Evolutionary conservation across 2,113 vertebrate genomes (phyloP).

Genomic region (Empidonax traillii): DNA sequence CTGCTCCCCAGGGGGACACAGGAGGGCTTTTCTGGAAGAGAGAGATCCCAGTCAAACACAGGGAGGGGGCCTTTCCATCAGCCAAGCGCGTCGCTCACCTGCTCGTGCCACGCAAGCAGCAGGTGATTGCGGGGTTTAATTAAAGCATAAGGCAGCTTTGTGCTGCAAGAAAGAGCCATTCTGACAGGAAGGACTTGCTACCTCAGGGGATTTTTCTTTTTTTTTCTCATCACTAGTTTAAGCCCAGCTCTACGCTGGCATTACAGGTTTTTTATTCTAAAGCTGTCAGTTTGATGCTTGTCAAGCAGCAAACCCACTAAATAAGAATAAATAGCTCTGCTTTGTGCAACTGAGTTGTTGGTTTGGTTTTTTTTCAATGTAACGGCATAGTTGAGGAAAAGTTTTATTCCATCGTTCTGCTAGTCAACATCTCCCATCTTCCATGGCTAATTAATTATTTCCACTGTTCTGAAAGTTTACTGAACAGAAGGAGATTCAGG

Average conservation of each 20-base stretch:
- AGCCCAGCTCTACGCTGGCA: constrained; percentile 54
- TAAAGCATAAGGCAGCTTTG: neutral
- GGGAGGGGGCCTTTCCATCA: neutral
- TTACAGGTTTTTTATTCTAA: neutral
- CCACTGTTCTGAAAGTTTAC: neutral
- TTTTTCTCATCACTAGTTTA: neutral
- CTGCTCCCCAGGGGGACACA: constrained; percentile 64
- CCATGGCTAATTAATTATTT: constrained; percentile 35
- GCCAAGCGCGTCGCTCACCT: neutral
- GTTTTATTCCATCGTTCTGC: neutral
- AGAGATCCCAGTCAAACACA: neutral
- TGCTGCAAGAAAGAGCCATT: neutral
- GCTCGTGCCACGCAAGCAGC: neutral
- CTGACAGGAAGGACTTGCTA: neutral
- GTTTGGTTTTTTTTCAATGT: neutral
- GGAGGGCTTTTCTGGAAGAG: constrained; percentile 65
- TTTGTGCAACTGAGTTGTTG: neutral
- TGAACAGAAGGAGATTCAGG: constrained; percentile 21
- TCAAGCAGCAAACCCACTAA: constrained; percentile 38
- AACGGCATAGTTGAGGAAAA: neutral
- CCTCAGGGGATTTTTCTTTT: neutral
- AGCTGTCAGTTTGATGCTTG: constrained; percentile 22
- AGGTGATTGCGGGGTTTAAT: neutral
- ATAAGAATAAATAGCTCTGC: constrained; percentile 36
- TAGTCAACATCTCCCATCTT: constrained; percentile 2